Evolutionary conservation across 2,113 vertebrate genomes (phyloP).

Genomic region (Nymphicus hollandicus): DNA sequence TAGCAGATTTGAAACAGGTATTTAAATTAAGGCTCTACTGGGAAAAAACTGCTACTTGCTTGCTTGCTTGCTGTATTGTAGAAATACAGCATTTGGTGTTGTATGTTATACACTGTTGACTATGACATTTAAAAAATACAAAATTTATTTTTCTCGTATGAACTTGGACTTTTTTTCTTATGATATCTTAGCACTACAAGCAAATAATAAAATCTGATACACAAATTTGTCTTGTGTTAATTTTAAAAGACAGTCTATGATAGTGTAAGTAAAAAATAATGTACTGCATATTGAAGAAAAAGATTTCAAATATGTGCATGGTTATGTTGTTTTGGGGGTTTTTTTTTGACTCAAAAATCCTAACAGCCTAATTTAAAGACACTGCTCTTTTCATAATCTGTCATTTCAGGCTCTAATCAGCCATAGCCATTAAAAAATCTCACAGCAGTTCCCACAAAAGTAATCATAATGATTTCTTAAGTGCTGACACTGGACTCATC

Average conservation of each 20-base stretch:
- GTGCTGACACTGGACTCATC: slow-evolving; percentile 1
- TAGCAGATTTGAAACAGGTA: accelerated
- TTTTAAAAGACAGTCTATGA: background rate
- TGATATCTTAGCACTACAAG: background rate
- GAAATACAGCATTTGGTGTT: background rate
- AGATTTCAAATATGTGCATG: background rate
- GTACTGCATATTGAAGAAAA: background rate
- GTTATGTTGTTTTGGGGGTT: background rate
- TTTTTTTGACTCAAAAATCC: background rate
- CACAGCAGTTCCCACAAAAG: background rate
- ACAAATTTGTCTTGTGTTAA: background rate
- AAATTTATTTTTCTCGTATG: background rate
- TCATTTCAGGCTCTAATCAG: slow-evolving; percentile 32
- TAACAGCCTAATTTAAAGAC: background rate
- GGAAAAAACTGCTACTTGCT: background rate
- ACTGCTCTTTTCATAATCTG: slow-evolving; percentile 12
- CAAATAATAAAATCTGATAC: background rate
- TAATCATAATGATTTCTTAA: slow-evolving; percentile 34
- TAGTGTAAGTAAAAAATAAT: background rate
- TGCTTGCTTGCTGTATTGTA: background rate
- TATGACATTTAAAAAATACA: background rate
- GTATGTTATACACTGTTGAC: background rate
- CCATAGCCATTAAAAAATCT: slow-evolving; percentile 17
- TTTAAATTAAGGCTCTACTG: background rate
- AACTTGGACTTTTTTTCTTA: background rate